Base-by-base conservation (phyloP, 2,113 vertebrate species). In the Bufo gargarizans region DNA sequence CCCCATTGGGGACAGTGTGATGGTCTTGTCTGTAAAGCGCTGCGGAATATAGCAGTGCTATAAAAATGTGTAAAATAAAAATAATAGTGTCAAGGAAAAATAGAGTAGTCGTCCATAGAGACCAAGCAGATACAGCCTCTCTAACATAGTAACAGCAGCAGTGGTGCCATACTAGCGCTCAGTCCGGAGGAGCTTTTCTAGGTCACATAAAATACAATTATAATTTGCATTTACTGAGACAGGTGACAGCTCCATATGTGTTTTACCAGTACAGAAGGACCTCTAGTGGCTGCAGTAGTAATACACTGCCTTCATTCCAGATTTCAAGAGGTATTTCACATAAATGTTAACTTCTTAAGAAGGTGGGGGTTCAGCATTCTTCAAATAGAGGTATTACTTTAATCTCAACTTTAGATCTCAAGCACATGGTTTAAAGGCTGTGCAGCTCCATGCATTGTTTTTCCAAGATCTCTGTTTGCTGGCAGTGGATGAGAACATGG, bases 91-190 rank as follows among this genome's bases (percentile, higher is more conserved):
- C 9, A 53, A 53, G 53, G 53, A 53, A 53, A 53, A 53, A 53
- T 53, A 9, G 5, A 6, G 53, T 9, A 53, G 53, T 53, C 9
- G 53, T 6, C 9, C 53, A 9, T 53, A 6, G 53, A 5, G 9
- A 53, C 53, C 53, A 9, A 53, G 5, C 53, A 53, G 53, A 53
- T 53, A 2, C 53, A 1, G 5, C 9, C 53, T 53, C 9, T 53
- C 53, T 6, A 33, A 33, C 33, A 33, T 33, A 33, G 33, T 33
- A 33, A 33, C 90, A 61, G 77, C 72, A 71, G 69, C 90, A 91
- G 91, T 76, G 69, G 86, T 90, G 61, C 78, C 91, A 58, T 72
- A 8, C 22, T 16, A 72, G 47, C 0, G 3, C 22, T 76, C 1
- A 6, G 17, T 19, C 4, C 9, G 47, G 7, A 76, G 10, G 17